These are phyloP conservation scores for Corythaeola cristata DNA, from an alignment of 2,113 vertebrate genomes.

Conservation along the genomic window DNA sequence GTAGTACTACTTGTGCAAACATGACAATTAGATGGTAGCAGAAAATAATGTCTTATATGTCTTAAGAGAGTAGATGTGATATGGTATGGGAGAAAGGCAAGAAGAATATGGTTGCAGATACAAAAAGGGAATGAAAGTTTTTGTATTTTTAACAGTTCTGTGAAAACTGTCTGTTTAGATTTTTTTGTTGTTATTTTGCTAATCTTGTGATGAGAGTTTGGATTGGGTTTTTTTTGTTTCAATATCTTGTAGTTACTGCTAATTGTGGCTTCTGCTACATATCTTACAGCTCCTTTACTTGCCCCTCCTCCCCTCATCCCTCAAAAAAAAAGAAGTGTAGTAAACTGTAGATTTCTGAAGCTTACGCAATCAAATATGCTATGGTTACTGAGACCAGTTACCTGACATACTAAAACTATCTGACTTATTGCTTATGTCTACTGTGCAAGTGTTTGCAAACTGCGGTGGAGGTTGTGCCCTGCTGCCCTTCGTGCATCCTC, in stretches of 20 bases:
- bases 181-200: background rate
- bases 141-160: background rate
- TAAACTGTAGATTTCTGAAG: background rate
- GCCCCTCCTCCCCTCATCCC: background rate
- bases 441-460: background rate
- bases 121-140: background rate
- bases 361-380: background rate
- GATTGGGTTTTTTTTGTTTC: background rate
- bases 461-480: accelerated
- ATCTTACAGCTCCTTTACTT: background rate
- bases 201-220: background rate
- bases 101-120: background rate
- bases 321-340: background rate
- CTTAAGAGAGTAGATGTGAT: background rate
- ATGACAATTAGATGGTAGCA: background rate
- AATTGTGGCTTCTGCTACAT: background rate
- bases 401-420: background rate
- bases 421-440: background rate
- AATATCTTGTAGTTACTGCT: background rate
- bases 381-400: background rate
- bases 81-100: background rate
- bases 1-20: background rate
- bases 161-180: background rate
- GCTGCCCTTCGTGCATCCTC: background rate
- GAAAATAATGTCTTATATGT: background rate